phyloP scores from a whole-genome alignment of 2,797 vertebrate species.

The Girardinus metallicus region DNA sequence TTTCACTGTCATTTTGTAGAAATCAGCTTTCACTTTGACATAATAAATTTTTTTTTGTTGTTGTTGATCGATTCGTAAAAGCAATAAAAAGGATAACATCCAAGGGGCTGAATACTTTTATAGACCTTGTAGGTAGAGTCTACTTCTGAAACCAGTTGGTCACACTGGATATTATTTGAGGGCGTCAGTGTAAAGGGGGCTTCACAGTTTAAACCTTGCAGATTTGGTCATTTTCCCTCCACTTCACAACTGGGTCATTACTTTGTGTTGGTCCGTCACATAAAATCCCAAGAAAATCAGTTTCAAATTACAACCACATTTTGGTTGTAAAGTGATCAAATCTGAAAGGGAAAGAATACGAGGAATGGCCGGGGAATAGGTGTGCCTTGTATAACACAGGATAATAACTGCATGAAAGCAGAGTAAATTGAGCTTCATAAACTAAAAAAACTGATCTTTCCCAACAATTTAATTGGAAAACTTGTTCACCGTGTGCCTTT shows the following conservation, averaged over 20 bases:
- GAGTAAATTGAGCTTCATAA: neutral
- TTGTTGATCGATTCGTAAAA: neutral
- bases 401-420: neutral
- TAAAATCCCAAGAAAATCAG: neutral
- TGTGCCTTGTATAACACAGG: constrained; percentile 12
- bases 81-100: neutral
- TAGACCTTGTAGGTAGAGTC: neutral
- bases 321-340: neutral
- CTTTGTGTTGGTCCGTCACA: neutral
- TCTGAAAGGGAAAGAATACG: neutral
- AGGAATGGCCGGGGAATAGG: neutral
- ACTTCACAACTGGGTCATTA: neutral
- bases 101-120: neutral
- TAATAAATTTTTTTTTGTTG: neutral
- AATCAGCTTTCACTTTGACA: neutral
- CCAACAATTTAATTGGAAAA: constrained; percentile 18
- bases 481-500: constrained; percentile 45
- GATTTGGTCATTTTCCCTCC: neutral
- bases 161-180: neutral
- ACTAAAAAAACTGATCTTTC: neutral
- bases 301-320: neutral
- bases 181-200: neutral
- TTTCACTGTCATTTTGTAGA: neutral
- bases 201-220: neutral
- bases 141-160: neutral